Base-by-base conservation (phyloP, 2,797 vertebrate genomes). In the Labroides dimidiatus region DNA sequence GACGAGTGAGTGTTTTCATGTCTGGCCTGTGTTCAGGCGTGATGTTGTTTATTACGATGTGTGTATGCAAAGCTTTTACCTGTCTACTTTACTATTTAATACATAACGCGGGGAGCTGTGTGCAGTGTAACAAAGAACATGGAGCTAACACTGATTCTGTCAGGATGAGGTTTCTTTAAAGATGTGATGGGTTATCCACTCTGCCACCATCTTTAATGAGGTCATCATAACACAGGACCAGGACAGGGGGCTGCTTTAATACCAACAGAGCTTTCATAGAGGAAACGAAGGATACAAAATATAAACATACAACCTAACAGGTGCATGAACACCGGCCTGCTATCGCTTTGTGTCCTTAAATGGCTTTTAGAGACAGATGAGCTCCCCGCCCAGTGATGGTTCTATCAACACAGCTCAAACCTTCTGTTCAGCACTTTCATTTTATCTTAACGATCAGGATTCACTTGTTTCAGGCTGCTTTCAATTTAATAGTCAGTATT, bases 1-100 rank as follows among this genome's bases (percentile, higher is more conserved):
- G 97, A 98, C 81, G 94, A 96, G 97, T 99, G 94, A 97, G 97
- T 80, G 69, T 59, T 21, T 44, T 11, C 45, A 21, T 68, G 19
- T 56, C 6, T 49, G 65, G 71, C 56, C 43, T 72, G 59, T 20
- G 52, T 7, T 30, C 43, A 21, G 54, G 43, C 37, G 43, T 10
- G 16, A 17, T n/a, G 4, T n/a, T 23, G 48, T 42, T 17, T 47
- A 12, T 2, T 1, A 19, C 7, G 1, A 36, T 21, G 33, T 23
- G 30, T 55, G 10, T 13, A 54, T 51, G 13, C 10, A 5, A 12
- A 19, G 3, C 6, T 21, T 42, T 41, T 15, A 15, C 14, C 49
- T 50, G 27, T 14, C 15, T 3, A 13, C 10, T 15, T 33, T 33
- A 4, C 17, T 6, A 20, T 17, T 43, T 3, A 27, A 27, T 27